Conservation (phyloP, 2,888 invertebrate species). For the Microctonus hyperodae region DNA sequence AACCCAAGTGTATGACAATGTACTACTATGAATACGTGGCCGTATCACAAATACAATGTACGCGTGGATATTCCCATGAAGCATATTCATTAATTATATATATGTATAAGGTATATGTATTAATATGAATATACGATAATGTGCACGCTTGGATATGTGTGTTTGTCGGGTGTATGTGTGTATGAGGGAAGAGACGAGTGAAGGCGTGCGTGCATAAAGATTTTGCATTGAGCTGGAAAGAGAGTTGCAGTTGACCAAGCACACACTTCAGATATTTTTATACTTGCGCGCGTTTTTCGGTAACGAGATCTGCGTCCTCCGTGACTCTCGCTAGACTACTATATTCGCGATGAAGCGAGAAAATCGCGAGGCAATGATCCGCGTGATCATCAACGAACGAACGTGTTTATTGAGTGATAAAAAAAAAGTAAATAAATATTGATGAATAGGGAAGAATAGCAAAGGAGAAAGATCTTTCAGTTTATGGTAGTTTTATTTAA, state of each 20-base stretch:
- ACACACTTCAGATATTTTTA: slow-evolving; percentile 39
- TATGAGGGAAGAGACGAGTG: no score
- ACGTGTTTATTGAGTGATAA: slow-evolving; percentile 8
- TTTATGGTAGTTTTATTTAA: no score
- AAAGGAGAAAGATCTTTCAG: no score
- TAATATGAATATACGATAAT: no score
- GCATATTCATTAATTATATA: no score
- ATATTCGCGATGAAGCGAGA: slow-evolving; percentile 19
- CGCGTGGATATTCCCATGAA: background rate
- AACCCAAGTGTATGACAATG: background rate
- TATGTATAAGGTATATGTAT: no score
- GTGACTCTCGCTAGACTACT: slow-evolving; percentile 36
- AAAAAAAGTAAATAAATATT: no score
- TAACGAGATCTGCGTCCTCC: slow-evolving; percentile 38
- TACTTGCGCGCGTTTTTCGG: slow-evolving; percentile 37
- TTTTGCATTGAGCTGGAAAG: slow-evolving; percentile 34
- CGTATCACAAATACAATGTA: background rate
- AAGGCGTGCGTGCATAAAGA: background rate
- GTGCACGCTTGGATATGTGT: no score
- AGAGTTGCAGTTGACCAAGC: slow-evolving; percentile 34
- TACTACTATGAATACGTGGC: background rate
- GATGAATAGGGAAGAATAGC: no score
- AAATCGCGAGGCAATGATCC: slow-evolving; percentile 25
- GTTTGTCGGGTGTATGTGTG: background rate
- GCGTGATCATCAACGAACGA: slow-evolving; percentile 11